Conservation (phyloP, 2,113 vertebrate genomes). For the Maccullochella peelii region DNA sequence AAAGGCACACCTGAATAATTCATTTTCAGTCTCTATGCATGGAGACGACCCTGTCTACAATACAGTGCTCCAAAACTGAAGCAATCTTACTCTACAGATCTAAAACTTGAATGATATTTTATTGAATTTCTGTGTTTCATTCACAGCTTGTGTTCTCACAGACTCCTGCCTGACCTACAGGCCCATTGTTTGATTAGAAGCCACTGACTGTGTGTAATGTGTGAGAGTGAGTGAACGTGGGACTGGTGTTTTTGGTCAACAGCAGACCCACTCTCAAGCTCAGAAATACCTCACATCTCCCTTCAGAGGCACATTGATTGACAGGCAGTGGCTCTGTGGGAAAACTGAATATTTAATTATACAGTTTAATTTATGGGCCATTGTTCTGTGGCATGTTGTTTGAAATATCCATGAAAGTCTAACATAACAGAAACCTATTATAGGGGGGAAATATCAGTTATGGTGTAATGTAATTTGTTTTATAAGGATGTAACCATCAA, state of each 20-base stretch:
- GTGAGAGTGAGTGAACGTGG: background rate
- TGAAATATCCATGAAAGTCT: slow-evolving; percentile 4
- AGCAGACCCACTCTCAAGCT: background rate
- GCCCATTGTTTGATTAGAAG: slow-evolving; percentile 35
- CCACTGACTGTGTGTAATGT: slow-evolving; percentile 3
- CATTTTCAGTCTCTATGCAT: slow-evolving; percentile 7
- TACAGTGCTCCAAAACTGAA: background rate
- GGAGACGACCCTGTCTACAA: slow-evolving; percentile 3
- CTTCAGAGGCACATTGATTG: background rate
- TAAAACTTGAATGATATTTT: slow-evolving; percentile 1
- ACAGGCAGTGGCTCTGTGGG: background rate
- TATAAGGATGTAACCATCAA: background rate
- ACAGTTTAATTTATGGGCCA: background rate
- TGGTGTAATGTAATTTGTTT: background rate
- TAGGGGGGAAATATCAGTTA: background rate
- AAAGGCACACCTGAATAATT: slow-evolving; percentile 54
- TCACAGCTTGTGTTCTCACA: slow-evolving; percentile 11
- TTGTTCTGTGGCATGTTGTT: background rate
- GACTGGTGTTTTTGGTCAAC: background rate
- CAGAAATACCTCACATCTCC: background rate
- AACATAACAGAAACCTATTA: background rate
- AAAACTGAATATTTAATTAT: background rate
- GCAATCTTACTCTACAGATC: background rate
- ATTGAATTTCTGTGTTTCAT: slow-evolving; percentile 31
- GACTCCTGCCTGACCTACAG: slow-evolving; percentile 6